Evolutionary conservation across 2,888 invertebrate genomes (phyloP).

Genomic region (Eupithecia subumbrata): DNA sequence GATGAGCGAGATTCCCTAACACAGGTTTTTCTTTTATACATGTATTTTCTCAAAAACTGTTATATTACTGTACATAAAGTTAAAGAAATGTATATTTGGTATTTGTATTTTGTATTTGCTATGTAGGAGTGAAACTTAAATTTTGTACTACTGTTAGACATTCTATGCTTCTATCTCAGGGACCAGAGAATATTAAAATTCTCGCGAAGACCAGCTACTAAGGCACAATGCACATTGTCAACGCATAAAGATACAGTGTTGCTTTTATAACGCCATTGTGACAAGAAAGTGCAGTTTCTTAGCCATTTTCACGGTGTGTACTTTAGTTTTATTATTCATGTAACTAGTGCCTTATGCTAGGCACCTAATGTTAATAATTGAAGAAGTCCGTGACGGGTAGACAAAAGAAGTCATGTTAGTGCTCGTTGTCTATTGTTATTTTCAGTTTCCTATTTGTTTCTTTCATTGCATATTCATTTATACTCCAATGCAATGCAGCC

Average conservation of each 20-base stretch:
- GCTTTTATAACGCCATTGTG: constrained; percentile 80
- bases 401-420: constrained; percentile 54
- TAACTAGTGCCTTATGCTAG: constrained; percentile 72
- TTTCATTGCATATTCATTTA: constrained; percentile 7
- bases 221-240: constrained; percentile 81
- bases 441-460: constrained; percentile 27
- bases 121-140: constrained; percentile 13
- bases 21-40: too few relatives aligned
- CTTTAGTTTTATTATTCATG: constrained; percentile 79
- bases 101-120: too few relatives aligned
- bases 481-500: too few relatives aligned
- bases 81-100: too few relatives aligned
- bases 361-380: constrained; percentile 79
- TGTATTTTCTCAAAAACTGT: too few relatives aligned
- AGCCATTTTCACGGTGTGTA: constrained; percentile 75
- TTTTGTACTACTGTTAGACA: constrained; percentile 11
- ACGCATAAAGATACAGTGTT: constrained; percentile 80
- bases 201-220: constrained; percentile 53
- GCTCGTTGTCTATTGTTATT: constrained; percentile 48
- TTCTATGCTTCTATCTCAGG: constrained; percentile 45
- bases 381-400: constrained; percentile 69
- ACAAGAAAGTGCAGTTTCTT: constrained; percentile 73
- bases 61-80: too few relatives aligned
- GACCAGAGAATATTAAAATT: constrained; percentile 62
- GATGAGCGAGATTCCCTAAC: too few relatives aligned